Evolutionary conservation across 2,797 vertebrate genomes (phyloP).

Genomic region (Microcaecilia unicolor): DNA sequence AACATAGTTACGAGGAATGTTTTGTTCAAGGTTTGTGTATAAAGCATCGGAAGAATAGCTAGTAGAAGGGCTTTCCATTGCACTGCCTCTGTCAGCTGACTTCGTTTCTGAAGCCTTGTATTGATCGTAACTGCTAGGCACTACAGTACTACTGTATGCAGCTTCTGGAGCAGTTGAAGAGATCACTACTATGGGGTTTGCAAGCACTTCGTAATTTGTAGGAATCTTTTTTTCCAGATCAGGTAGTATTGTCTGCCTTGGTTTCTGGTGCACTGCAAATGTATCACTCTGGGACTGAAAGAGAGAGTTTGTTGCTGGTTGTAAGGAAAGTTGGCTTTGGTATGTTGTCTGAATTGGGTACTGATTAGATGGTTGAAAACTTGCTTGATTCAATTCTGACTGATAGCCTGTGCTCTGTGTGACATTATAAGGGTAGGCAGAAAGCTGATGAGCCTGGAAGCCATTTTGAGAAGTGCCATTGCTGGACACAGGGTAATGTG

Average conservation of each 20-base stretch:
- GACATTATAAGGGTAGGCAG: conserved; percentile 71
- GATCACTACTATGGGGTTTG: conserved; percentile 66
- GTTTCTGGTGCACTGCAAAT: conserved; percentile 75
- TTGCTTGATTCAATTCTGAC: conserved; percentile 68
- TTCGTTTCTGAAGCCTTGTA: conserved; percentile 69
- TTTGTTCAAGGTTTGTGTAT: conserved; percentile 90
- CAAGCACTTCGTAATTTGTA: conserved; percentile 91
- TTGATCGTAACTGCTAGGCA: conserved; percentile 71
- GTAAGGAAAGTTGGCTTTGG: conserved; percentile 55
- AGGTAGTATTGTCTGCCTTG: conserved; percentile 84
- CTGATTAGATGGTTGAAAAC: conserved; percentile 70
- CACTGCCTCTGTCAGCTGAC: conserved; percentile 56
- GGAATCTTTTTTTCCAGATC: conserved; percentile 93
- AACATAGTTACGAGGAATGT: conserved; percentile 92
- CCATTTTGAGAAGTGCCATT: conserved; percentile 65
- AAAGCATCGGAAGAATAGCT: conserved; percentile 78
- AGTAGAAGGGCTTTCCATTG: conserved; percentile 70
- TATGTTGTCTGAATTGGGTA: conserved; percentile 72
- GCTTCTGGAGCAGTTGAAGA: conserved; percentile 72
- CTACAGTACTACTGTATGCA: conserved; percentile 56
- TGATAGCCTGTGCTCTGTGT: conserved; percentile 71
- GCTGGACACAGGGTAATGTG: conserved; percentile 68
- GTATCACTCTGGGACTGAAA: conserved; percentile 73
- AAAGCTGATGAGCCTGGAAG: conserved; percentile 70
- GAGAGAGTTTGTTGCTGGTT: conserved; percentile 61